phyloP scores from a whole-genome alignment of 2,113 vertebrate genomes.

The Melanostigma gelatinosum region DNA sequence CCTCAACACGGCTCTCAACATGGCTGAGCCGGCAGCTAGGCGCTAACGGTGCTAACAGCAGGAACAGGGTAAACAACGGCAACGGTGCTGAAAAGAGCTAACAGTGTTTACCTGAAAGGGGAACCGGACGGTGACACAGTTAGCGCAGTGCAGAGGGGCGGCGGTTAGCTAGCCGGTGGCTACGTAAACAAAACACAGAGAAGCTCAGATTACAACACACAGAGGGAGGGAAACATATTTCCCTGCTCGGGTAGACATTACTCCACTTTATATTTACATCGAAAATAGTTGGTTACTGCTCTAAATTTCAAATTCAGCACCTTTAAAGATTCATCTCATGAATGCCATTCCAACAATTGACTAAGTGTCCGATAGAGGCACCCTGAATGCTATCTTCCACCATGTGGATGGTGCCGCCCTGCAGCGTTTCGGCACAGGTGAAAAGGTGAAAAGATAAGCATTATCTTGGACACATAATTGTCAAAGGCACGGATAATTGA shows the following conservation, averaged over 20 bases:
- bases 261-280: neutral
- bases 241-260: neutral
- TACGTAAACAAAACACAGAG: neutral
- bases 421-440: slow-evolving; percentile 57
- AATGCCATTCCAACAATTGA: slow-evolving; percentile 30
- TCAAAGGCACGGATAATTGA: slow-evolving; percentile 75
- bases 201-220: neutral
- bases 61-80: neutral
- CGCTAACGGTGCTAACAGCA: neutral
- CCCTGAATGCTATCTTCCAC: slow-evolving; percentile 57
- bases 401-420: slow-evolving; percentile 49
- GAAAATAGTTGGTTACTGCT: neutral
- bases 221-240: neutral
- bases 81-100: neutral
- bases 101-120: neutral
- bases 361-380: slow-evolving; percentile 38
- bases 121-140: neutral
- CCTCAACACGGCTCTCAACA: neutral
- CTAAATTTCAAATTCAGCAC: neutral
- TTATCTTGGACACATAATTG: slow-evolving; percentile 75
- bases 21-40: neutral
- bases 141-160: neutral
- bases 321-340: slow-evolving; percentile 32
- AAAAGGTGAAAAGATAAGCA: slow-evolving; percentile 80
- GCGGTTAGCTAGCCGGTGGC: neutral